These are phyloP conservation scores for Luperina testacea DNA, from an alignment of 2,888 invertebrate genomes.

Conservation along the genomic window DNA sequence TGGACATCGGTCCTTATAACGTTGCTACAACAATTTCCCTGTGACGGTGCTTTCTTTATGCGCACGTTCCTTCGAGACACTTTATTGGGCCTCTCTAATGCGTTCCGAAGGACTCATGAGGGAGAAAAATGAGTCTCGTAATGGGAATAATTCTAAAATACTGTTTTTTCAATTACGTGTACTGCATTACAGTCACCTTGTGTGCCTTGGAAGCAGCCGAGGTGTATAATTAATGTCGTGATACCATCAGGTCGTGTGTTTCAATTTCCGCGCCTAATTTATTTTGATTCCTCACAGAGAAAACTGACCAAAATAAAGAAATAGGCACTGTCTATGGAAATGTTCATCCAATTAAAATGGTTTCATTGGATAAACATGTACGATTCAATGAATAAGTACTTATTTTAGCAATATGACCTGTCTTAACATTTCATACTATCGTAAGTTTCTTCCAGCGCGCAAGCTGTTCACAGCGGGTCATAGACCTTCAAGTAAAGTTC, in stretches of 20 bases:
- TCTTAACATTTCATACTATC: not conserved
- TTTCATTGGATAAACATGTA: not conserved
- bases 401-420: not conserved
- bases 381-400: not conserved
- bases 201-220: not conserved
- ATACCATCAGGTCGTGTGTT: not conserved
- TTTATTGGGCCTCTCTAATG: conserved; percentile 75
- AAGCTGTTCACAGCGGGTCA: not conserved
- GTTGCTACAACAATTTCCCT: conserved; percentile 66
- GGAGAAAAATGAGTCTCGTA: conserved; percentile 64
- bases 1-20: conserved; percentile 4
- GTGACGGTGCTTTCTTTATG: conserved; percentile 71
- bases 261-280: not conserved
- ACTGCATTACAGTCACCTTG: conserved; percentile 30
- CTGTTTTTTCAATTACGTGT: conserved; percentile 51
- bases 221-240: conserved; percentile 15
- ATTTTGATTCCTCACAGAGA: not conserved
- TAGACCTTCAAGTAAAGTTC: not conserved
- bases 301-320: not conserved
- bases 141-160: conserved; percentile 65
- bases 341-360: not conserved
- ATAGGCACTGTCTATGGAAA: not conserved
- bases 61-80: conserved; percentile 68
- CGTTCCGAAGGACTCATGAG: conserved; percentile 68
- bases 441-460: not conserved